These are phyloP conservation scores for Cyrtonyx montezumae DNA, from an alignment of 2,113 vertebrate species.

Conservation along the genomic window DNA sequence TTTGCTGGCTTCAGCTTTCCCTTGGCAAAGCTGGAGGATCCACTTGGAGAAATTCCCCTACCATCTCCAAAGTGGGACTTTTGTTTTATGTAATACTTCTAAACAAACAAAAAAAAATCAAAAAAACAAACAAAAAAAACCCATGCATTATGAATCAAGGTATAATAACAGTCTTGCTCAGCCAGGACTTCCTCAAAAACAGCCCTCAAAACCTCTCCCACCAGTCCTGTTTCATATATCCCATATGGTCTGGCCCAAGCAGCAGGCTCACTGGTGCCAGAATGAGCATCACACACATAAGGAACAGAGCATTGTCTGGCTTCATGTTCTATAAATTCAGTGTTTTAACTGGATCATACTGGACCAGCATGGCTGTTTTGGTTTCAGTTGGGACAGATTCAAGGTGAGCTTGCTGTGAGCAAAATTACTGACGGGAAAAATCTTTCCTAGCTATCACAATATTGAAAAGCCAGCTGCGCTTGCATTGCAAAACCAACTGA, in stretches of 20 bases:
- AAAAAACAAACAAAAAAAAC: too few relatives aligned
- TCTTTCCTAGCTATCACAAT: neutral
- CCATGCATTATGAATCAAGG: neutral
- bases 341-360: neutral
- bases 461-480: neutral
- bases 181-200: neutral
- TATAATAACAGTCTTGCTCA: neutral
- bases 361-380: neutral
- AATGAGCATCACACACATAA: neutral
- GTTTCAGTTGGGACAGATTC: neutral
- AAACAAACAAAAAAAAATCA: neutral
- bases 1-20: neutral
- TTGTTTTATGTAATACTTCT: neutral
- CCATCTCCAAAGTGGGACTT: neutral
- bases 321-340: neutral
- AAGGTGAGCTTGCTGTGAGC: neutral
- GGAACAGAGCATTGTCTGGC: neutral
- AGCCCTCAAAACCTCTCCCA: neutral
- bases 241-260: neutral
- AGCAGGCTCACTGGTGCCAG: neutral
- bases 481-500: neutral
- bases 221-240: neutral
- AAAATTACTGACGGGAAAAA: neutral
- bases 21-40: neutral
- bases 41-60: neutral